phyloP scores from a whole-genome alignment of 2,797 vertebrate species.

The Crenichthys baileyi region DNA sequence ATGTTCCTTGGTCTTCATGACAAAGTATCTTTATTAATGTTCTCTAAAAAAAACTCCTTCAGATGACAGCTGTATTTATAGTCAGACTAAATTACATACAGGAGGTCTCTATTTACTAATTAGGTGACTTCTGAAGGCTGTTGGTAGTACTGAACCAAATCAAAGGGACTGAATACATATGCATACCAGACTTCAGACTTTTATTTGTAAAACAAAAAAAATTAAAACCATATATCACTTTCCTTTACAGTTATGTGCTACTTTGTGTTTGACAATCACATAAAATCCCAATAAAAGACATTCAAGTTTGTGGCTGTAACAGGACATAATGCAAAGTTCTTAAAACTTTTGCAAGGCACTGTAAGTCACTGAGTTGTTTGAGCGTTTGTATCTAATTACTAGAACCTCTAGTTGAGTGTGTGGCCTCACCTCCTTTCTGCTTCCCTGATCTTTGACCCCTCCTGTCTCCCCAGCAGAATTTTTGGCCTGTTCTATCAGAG shows the following conservation, averaged over 20 bases:
- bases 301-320: neutral
- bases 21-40: too few relatives aligned
- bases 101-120: too few relatives aligned
- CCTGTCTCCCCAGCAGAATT: slow-evolving; percentile 69
- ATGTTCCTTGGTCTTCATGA: too few relatives aligned
- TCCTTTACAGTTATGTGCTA: neutral
- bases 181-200: neutral
- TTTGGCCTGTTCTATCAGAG: slow-evolving; percentile 91
- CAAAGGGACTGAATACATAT: neutral
- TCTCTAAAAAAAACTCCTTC: too few relatives aligned
- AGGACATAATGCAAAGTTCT: too few relatives aligned
- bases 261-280: too few relatives aligned
- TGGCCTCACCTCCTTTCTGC: slow-evolving; percentile 88
- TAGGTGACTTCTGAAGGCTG: neutral
- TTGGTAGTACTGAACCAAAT: neutral
- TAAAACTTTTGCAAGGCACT: too few relatives aligned
- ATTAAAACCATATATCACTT: neutral
- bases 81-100: too few relatives aligned
- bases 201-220: neutral
- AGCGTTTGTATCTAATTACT: neutral
- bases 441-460: slow-evolving; percentile 60
- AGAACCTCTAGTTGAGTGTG: neutral
- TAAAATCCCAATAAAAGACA: too few relatives aligned
- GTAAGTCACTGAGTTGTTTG: neutral
- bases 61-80: too few relatives aligned